Base-by-base conservation (phyloP, 2,888 invertebrate species). In the Tetrapedia diversipes region DNA sequence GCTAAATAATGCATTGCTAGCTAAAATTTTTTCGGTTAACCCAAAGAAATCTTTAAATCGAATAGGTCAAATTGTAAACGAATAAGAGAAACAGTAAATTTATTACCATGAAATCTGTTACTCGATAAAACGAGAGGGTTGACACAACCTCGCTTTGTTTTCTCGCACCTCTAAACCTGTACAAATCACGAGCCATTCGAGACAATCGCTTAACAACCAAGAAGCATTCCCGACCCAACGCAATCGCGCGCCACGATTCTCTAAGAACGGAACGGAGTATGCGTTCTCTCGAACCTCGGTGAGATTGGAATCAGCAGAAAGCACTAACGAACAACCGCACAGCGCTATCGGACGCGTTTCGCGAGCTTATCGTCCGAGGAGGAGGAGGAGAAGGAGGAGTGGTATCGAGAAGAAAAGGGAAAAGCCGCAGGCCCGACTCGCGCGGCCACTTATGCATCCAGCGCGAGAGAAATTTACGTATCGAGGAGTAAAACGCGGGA, bases 381-480 rank as follows among this genome's bases (percentile, higher is more conserved):
- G 72, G 61, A 8, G 22, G 43, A 19, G 37, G 1, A 16, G 68
- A 74, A 79, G 67, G 66, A 0, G 63, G 69, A 76, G 73, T 4
- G 4, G 43, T n/a, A 1, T 10, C 0, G 27, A 27, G 79, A 83
- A 86, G 87, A 87, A 88, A 86, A 87, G 85, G 87, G 77, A 86
- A 82, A 71, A 79, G 80, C 78, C 37, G 77, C 60, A 74, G 57
- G 77, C 65, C 77, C 64, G 54, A 68, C 69, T 80, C 73, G 78
- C 67, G 71, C 39, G 65, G 60, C 61, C 82, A 73, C 80, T 82
- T 79, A 81, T 66, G 45, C 64, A 68, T 74, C 68, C 70, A 61
- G 68, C 61, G 69, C 49, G 76, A 34, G 64, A 64, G 24, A 68
- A 75, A 80, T 74, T 65, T 77, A 77, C 77, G 77, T 60, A 56